phyloP scores from a whole-genome alignment of 2,113 vertebrate genomes.

The Fregetta grallaria region DNA sequence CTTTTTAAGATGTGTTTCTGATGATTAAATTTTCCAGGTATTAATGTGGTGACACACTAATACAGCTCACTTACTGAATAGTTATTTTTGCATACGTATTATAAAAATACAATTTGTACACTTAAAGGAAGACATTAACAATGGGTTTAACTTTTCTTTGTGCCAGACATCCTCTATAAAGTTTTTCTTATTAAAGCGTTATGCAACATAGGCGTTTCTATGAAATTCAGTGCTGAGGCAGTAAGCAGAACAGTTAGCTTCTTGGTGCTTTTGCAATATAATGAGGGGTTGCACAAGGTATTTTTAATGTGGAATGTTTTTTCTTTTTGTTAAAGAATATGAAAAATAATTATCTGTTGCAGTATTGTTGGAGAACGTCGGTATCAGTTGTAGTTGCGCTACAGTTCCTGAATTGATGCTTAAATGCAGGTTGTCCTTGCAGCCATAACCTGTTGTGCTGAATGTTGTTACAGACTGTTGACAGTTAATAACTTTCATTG shows the following conservation, averaged over 20 bases:
- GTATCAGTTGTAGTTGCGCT: neutral
- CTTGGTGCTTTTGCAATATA: neutral
- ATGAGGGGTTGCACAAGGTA: neutral
- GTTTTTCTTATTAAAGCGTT: neutral
- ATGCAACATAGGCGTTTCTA: neutral
- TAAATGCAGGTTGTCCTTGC: neutral
- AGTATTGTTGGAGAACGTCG: neutral
- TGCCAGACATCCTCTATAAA: neutral
- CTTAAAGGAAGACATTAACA: neutral
- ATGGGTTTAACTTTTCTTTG: neutral
- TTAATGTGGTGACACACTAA: neutral
- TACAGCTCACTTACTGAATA: neutral
- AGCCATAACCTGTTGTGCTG: neutral
- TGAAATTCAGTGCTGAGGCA: neutral
- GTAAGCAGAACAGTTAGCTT: neutral
- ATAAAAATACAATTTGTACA: neutral
- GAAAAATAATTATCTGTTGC: rapidly evolving
- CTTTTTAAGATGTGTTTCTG: neutral
- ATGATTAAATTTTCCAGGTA: neutral
- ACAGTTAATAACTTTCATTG: neutral
- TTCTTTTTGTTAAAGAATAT: neutral
- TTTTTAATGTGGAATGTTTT: neutral
- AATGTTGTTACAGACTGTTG: neutral
- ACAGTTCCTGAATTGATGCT: neutral
- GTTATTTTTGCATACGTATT: neutral